Base-by-base conservation (phyloP, 2,113 vertebrate species). In the Nothoprocta pentlandii region DNA sequence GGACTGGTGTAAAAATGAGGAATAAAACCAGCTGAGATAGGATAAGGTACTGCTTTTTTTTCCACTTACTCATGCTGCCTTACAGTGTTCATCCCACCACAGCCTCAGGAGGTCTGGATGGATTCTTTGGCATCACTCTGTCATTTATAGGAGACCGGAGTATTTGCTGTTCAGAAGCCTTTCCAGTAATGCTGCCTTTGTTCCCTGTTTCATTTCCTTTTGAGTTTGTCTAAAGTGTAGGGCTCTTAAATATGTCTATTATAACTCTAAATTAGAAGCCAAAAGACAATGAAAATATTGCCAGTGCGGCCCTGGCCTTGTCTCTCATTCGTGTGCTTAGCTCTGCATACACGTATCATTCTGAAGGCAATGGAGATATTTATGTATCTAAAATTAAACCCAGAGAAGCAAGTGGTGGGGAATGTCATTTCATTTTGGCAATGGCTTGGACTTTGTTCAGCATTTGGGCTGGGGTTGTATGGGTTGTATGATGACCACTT, bases 1-100 rank as follows among this genome's bases (percentile, higher is more conserved):
- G 30, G 36, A 63, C 15, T 66, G 54, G n/a, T 87, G 68, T 85
- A 61, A 84, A 96, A 96, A 73, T 66, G 13, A 82, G 53, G 12
- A 91, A 39, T 90, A 67, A 93, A 85, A 54, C 2, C 46, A 85
- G 49, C 59, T 82, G 54, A 73, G 49, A 41, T 41, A 70, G 17
- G 77, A 67, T 49, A 54, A 87, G 61, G 58, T 21, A 32, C 39
- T 91, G 30, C 0, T n/a, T 53, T 47, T 42, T 42, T 8, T 2
- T 78, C 64, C 8, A 16, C 81, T 85, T 89, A 71, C 41, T 93
- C 30, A 6, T 83, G 9, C n/a, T 85, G 21, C 4, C 36, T 80
- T 85, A 32, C 87, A 53, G 42, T 76, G 32, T 62, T 76, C 63
- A 62, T 92, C 54, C 25, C 17, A 30, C 15, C 58, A 46, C 41